Evolutionary conservation across 2,797 vertebrate genomes (phyloP).

Genomic region (Tolypeutes matacus): DNA sequence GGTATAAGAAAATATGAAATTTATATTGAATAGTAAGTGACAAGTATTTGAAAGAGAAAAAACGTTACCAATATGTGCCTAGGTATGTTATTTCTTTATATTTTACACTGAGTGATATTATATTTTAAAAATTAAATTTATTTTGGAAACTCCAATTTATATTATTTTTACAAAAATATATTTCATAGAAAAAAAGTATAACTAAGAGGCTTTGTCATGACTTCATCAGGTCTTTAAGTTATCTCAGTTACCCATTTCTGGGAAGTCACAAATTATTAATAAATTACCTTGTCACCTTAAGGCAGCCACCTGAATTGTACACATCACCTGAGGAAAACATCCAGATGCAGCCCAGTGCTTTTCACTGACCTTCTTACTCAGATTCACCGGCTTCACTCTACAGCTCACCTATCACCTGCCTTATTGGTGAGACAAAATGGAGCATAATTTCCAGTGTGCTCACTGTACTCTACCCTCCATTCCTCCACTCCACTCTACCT

Average conservation of each 20-base stretch:
- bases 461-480: no score
- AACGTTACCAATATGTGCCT: not conserved
- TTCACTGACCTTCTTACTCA: not conserved
- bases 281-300: not conserved
- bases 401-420: not conserved
- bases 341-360: not conserved
- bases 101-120: not conserved
- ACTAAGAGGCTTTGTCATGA: not conserved
- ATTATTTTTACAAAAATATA: slow-evolving; percentile 38
- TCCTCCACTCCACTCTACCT: not conserved
- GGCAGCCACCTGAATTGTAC: not conserved
- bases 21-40: not conserved
- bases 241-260: not conserved
- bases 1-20: not conserved
- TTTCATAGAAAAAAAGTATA: slow-evolving; percentile 1
- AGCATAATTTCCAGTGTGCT: not conserved
- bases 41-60: not conserved
- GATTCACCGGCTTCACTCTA: not conserved
- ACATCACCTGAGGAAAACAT: not conserved
- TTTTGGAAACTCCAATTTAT: slow-evolving; percentile 19
- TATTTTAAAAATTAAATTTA: not conserved
- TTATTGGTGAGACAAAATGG: fast-evolving
- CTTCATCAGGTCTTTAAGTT: not conserved
- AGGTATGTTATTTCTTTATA: not conserved
- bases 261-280: not conserved